These are phyloP conservation scores for Sipunculus nudus DNA, from an alignment of 2,888 invertebrate genomes.

Conservation along the genomic window DNA sequence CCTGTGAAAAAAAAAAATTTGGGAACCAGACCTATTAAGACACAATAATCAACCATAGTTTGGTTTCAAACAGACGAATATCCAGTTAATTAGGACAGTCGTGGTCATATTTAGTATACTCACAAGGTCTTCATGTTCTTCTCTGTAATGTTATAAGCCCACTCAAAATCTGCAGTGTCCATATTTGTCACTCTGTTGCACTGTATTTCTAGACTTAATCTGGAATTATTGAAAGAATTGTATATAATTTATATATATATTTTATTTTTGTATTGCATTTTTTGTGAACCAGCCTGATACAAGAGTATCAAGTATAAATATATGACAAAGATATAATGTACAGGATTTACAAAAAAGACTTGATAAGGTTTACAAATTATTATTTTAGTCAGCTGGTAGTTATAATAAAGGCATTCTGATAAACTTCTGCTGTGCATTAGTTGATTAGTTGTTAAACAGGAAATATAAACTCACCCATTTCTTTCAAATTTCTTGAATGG, in stretches of 20 bases:
- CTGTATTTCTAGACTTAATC: slow-evolving; percentile 72
- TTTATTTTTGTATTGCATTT: not conserved
- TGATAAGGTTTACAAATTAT: too few species aligned
- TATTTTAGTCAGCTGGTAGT: too few species aligned
- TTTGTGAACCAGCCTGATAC: too few species aligned
- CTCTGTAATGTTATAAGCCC: slow-evolving; percentile 79
- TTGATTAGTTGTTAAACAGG: too few species aligned
- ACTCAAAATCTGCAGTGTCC: slow-evolving; percentile 72
- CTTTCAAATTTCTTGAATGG: slow-evolving; percentile 40
- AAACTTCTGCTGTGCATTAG: too few species aligned
- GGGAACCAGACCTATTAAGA: not conserved
- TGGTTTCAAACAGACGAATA: not conserved
- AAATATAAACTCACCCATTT: slow-evolving; percentile 33
- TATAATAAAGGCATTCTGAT: too few species aligned
- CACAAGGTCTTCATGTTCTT: slow-evolving; percentile 70
- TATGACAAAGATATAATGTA: too few species aligned
- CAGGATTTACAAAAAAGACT: too few species aligned
- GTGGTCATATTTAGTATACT: slow-evolving; percentile 53
- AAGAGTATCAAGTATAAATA: too few species aligned
- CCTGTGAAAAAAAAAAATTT: not conserved
- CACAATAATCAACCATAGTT: not conserved
- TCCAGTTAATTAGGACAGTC: not conserved
- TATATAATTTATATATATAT: not conserved
- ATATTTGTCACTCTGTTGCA: slow-evolving; percentile 72
- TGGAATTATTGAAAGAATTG: slow-evolving; percentile 38